Evolutionary conservation across 2,113 vertebrate species (phyloP), one percentile per base, ranked within the genome.

Genomic region (Microtus pennsylvanicus): DNA sequence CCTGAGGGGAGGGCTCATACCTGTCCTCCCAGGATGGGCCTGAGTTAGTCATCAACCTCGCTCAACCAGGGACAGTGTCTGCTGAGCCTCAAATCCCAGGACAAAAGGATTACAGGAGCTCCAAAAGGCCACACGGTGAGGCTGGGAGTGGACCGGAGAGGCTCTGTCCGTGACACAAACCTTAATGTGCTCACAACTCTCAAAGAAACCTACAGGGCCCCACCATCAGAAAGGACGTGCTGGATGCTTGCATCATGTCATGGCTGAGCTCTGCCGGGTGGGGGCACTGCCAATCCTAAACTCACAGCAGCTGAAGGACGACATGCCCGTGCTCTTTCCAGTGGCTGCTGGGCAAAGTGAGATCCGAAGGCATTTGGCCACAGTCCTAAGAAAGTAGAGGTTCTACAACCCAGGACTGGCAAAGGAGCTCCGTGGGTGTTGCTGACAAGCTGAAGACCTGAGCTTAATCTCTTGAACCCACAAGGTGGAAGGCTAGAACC

Each of bases 241-340:
- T 2, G 33, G 21, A 61, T n/a, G 77, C 21, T 0, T 24, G n/a
- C 26, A n/a, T 33, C 3, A 1, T 72, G 5, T 38, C 24, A 24
- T 5, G 35, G 55, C 91, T 1, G 45, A 13, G 65, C 21, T 63
- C 0, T 26, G 81, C 76, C 81, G 70, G 61, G 63, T 9, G 7
- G 58, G 67, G 45, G 10, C 12, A 0, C 26, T 24, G 5, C 8
- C 3, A 63, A 19, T 1, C 45, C 58, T 8, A 22, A 93, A 55
- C 26, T 69, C 75, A 82, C 5, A 16, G 47, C 5, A 14, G 2
- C 70, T 35, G 5, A 1, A 47, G 30, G 35, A 10, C 26, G 7
- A n/a, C 11, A 3, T 2, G 16, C 1, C 5, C 5, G 1, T 33
- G 45, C n/a, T 47, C 38, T 61, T n/a, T 38, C 28, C 42, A 19